Percentiles rank a stretch among this genome's conserved stretches.
phyloP scores from a whole-genome alignment of 2,113 vertebrate genomes.

The Ellobius talpinus region DNA sequence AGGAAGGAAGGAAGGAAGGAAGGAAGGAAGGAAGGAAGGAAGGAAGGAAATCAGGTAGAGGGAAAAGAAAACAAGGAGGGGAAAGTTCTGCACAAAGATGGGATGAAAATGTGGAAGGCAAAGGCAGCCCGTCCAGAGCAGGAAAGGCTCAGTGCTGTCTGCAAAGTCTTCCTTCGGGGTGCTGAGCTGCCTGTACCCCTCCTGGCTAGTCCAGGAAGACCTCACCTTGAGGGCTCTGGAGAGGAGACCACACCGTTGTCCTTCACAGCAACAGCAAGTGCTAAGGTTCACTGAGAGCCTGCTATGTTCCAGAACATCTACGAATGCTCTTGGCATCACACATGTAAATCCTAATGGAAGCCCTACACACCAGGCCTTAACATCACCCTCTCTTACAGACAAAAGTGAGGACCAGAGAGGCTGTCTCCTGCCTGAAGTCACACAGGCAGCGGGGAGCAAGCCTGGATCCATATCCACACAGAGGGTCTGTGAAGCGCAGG shows the following conservation, averaged over 20 bases:
- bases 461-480: background rate
- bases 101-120: background rate
- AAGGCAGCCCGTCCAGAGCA: background rate
- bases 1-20: too few relatives aligned
- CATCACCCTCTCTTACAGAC: background rate
- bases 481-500: background rate
- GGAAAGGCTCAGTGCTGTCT: too few relatives aligned
- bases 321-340: background rate
- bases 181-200: background rate
- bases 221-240: accelerated
- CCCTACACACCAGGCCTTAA: background rate
- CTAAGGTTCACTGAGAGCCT: background rate
- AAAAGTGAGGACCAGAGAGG: background rate
- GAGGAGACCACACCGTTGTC: background rate
- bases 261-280: background rate
- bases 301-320: accelerated
- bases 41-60: background rate
- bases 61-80: background rate
- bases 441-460: background rate
- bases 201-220: background rate
- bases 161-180: background rate
- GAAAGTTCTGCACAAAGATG: background rate
- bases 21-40: background rate
- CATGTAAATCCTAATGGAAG: background rate
- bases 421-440: background rate